phyloP scores from a whole-genome alignment of 1,140 invertebrate species.

The Drosophila neocordata region DNA sequence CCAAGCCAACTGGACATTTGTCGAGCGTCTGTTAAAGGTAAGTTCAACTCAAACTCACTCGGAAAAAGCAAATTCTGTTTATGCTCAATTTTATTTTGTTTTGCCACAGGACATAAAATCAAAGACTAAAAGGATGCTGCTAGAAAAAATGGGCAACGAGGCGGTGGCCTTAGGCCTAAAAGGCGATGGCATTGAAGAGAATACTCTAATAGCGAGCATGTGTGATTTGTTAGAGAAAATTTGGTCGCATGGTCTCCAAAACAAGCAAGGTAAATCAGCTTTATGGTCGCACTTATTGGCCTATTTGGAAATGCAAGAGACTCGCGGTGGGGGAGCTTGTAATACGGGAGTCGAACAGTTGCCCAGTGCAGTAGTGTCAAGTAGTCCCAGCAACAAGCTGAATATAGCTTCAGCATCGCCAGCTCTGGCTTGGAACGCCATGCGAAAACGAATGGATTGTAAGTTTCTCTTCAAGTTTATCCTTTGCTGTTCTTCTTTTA shows the following conservation, averaged over 20 bases:
- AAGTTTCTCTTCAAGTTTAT: slow-evolving; percentile 61
- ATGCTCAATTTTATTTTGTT: neutral
- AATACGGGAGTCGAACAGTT: slow-evolving; percentile 84
- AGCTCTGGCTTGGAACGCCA: slow-evolving; percentile 94
- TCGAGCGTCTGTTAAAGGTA: slow-evolving; percentile 97
- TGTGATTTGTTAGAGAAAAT: slow-evolving; percentile 99
- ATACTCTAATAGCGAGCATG: slow-evolving; percentile 97
- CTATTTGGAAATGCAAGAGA: slow-evolving; percentile 94
- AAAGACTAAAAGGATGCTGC: slow-evolving; percentile 98
- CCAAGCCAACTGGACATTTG: slow-evolving; percentile 99
- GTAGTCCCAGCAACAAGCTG: slow-evolving; percentile 61
- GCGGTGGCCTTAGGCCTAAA: slow-evolving; percentile 87
- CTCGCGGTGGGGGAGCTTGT: slow-evolving; percentile 81
- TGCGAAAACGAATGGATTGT: slow-evolving; percentile 94
- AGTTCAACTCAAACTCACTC: neutral
- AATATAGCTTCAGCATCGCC: slow-evolving; percentile 84
- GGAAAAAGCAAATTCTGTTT: neutral
- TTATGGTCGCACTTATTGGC: slow-evolving; percentile 96
- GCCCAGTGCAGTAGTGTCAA: slow-evolving; percentile 80
- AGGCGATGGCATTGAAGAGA: slow-evolving; percentile 95
- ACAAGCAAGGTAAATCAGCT: slow-evolving; percentile 97
- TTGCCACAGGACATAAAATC: slow-evolving; percentile 90
- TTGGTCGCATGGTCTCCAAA: slow-evolving; percentile 98
- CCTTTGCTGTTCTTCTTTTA: neutral
- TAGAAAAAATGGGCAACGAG: slow-evolving; percentile 99